Evolutionary conservation across 2,888 invertebrate species (phyloP).

Genomic region (Teinopalpus imperialis): DNA sequence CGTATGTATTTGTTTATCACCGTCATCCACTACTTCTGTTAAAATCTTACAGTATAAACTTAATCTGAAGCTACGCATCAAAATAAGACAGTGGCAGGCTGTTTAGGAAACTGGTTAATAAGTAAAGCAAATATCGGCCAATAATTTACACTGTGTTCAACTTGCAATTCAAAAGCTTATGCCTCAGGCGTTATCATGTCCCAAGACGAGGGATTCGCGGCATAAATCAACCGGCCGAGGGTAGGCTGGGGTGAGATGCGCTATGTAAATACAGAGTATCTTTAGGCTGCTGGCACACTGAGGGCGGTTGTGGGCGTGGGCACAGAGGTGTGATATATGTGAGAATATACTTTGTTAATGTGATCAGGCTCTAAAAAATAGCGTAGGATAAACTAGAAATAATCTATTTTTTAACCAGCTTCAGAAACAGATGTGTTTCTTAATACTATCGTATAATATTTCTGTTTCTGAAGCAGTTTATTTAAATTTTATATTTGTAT

Average conservation of each 20-base stretch:
- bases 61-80: background rate
- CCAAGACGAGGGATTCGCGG: constrained; percentile 43
- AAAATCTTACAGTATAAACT: background rate
- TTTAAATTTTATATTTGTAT: too few relatives aligned
- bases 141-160: constrained; percentile 10
- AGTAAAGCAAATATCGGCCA: constrained; percentile 2
- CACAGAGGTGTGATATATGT: background rate
- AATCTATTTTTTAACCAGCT: too few relatives aligned
- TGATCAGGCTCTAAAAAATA: too few relatives aligned
- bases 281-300: constrained; percentile 6
- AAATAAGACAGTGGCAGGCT: background rate
- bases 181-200: constrained; percentile 27
- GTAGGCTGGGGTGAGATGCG: constrained; percentile 53
- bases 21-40: too few relatives aligned
- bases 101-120: background rate
- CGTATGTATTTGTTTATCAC: too few relatives aligned
- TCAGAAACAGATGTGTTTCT: too few relatives aligned
- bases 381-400: too few relatives aligned
- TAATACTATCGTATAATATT: too few relatives aligned
- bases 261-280: constrained; percentile 52
- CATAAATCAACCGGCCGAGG: constrained; percentile 56
- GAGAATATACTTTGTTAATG: too few relatives aligned
- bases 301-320: too few relatives aligned
- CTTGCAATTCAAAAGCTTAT: constrained; percentile 27
- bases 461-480: too few relatives aligned